A percentile compares a stretch with the other conserved stretches of the same genome.
phyloP scores from a whole-genome alignment of 1,140 invertebrate genomes.

The Diachasmimorpha longicaudata region DNA sequence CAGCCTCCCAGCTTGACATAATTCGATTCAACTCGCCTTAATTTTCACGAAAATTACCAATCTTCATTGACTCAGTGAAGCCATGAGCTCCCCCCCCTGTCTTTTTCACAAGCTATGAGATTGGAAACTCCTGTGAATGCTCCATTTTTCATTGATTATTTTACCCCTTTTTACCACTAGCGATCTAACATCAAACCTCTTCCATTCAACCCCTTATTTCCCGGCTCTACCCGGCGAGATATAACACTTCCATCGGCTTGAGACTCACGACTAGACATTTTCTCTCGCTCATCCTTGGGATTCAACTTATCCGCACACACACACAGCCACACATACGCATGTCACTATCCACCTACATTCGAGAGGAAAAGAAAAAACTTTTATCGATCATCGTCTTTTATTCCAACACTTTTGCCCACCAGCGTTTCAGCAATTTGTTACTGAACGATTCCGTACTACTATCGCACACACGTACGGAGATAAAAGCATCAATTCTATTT shows the following conservation, averaged over 20 bases:
- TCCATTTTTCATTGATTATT: neutral
- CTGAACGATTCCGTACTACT: constrained; percentile 3
- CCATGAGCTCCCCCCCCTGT: constrained; percentile 24
- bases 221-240: no score
- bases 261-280: no score
- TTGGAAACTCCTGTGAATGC: neutral
- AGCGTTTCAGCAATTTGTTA: constrained; percentile 7
- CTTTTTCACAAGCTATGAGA: neutral
- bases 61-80: constrained; percentile 41
- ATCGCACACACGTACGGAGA: neutral
- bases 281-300: no score
- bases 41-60: constrained; percentile 58
- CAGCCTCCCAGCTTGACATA: constrained; percentile 52
- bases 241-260: no score
- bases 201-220: neutral
- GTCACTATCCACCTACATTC: neutral
- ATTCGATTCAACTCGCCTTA: constrained; percentile 60
- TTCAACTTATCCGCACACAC: neutral
- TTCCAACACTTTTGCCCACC: constrained; percentile 5
- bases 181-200: neutral
- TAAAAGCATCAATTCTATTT: constrained; percentile 17
- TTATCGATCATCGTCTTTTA: constrained; percentile 15
- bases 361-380: neutral
- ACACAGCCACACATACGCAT: neutral
- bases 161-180: neutral